A percentile compares a stretch with the other conserved stretches of the same genome.
Conservation (phyloP, 2,888 invertebrate genomes). For the Leptopilina drosophilae region DNA sequence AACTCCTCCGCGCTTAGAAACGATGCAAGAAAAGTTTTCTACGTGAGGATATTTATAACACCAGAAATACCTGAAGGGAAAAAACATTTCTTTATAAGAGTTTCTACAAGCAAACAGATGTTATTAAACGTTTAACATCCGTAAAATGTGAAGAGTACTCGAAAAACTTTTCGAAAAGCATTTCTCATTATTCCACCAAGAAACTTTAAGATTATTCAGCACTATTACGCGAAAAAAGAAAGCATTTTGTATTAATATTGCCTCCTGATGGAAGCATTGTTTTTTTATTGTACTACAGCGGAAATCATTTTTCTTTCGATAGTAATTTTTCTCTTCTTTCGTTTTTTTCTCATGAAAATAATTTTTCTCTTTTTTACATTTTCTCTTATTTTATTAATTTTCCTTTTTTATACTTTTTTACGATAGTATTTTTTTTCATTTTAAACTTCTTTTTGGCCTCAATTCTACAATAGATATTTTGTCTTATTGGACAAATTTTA, state of each 20-base stretch:
- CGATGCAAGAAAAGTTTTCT: conserved; percentile 50
- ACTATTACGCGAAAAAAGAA: neutral
- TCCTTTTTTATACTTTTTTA: too few species aligned
- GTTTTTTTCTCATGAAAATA: too few species aligned
- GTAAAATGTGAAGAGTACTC: conserved; percentile 4
- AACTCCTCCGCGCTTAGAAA: conserved; percentile 53
- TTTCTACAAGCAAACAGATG: conserved; percentile 12
- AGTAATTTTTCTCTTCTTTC: too few species aligned
- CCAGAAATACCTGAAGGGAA: conserved; percentile 42
- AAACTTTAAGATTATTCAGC: neutral
- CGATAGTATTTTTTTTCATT: too few species aligned
- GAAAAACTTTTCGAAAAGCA: neutral
- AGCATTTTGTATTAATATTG: neutral
- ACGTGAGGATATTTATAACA: conserved; percentile 51
- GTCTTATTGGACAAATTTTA: too few species aligned
- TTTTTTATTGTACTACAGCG: too few species aligned
- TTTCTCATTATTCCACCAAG: neutral
- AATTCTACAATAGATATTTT: too few species aligned
- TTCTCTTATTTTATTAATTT: too few species aligned
- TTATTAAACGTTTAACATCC: conserved; percentile 19
- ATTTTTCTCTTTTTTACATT: too few species aligned
- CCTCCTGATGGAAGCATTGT: too few species aligned
- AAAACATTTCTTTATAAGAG: conserved; percentile 21
- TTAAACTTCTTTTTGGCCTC: too few species aligned
- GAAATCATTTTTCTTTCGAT: too few species aligned